A percentile compares a stretch with the other conserved stretches of the same genome.
These are phyloP conservation scores for Pseudopipra pipra DNA, from an alignment of 2,113 vertebrate species.

Conservation along the genomic window DNA sequence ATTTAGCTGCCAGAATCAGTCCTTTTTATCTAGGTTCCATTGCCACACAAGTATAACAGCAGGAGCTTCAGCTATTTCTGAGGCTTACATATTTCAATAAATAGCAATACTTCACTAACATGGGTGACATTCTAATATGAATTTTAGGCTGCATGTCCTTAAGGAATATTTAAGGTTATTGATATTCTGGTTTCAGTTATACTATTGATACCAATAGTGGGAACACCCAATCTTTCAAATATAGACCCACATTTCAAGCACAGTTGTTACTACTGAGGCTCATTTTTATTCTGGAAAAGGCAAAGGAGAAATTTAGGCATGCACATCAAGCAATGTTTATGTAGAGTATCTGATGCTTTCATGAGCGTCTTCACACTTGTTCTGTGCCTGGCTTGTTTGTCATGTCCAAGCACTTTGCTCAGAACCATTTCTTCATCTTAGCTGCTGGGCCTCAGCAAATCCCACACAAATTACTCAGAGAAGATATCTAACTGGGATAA, in stretches of 20 bases:
- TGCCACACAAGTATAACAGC: conserved; percentile 16
- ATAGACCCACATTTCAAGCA: not conserved
- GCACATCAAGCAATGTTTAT: not conserved
- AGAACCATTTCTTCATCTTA: not conserved
- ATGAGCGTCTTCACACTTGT: not conserved
- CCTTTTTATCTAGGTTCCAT: conserved; percentile 32
- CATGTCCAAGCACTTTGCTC: not conserved
- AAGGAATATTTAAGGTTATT: not conserved
- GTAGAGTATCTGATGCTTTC: not conserved
- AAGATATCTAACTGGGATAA: not conserved
- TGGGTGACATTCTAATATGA: not conserved
- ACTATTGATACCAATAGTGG: not conserved
- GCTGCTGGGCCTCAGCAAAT: not conserved
- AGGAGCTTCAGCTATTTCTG: not conserved
- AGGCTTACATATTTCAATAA: not conserved
- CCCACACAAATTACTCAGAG: not conserved
- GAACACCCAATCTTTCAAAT: not conserved
- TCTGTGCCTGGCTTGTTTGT: not conserved
- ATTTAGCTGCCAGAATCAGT: conserved; percentile 45
- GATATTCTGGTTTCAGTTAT: not conserved
- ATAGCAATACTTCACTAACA: not conserved
- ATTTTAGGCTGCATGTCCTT: not conserved
- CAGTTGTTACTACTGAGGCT: not conserved
- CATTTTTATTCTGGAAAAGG: not conserved
- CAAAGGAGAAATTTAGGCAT: not conserved